Evolutionary conservation across 2,113 vertebrate genomes (phyloP).

Genomic region (Marmota flaviventris): DNA sequence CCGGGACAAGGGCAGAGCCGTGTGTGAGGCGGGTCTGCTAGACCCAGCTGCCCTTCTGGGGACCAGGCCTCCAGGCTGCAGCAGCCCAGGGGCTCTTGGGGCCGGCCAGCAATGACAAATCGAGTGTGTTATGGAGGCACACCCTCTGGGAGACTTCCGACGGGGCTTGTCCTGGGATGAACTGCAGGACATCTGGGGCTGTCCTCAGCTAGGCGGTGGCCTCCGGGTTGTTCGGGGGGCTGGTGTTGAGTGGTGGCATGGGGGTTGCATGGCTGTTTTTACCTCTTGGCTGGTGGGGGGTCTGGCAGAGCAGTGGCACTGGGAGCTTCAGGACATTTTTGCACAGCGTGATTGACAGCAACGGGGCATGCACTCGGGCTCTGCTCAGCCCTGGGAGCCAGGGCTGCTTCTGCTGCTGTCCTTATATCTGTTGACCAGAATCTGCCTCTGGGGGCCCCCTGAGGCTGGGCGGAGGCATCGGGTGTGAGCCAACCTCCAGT

Average conservation of each 20-base stretch:
- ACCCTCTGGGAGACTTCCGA: accelerated
- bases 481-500: accelerated
- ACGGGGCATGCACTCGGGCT: accelerated
- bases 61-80: not conserved
- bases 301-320: accelerated
- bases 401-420: accelerated
- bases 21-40: accelerated
- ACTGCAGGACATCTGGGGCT: accelerated
- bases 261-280: accelerated
- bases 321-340: not conserved
- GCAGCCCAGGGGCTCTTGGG: not conserved
- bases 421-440: accelerated
- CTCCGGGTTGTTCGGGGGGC: not conserved
- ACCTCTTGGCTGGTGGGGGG: too few relatives aligned
- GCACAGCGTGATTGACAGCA: not conserved
- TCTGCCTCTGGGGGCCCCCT: not conserved
- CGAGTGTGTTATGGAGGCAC: accelerated
- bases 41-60: accelerated
- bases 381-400: accelerated
- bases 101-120: accelerated
- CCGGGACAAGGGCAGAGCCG: accelerated
- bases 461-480: accelerated
- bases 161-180: not conserved
- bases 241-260: not conserved
- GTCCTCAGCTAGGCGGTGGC: not conserved